Evolutionary conservation across 2,113 vertebrate species (phyloP), one percentile per base, ranked within the genome.

Genomic region (Hypomesus transpacificus): DNA sequence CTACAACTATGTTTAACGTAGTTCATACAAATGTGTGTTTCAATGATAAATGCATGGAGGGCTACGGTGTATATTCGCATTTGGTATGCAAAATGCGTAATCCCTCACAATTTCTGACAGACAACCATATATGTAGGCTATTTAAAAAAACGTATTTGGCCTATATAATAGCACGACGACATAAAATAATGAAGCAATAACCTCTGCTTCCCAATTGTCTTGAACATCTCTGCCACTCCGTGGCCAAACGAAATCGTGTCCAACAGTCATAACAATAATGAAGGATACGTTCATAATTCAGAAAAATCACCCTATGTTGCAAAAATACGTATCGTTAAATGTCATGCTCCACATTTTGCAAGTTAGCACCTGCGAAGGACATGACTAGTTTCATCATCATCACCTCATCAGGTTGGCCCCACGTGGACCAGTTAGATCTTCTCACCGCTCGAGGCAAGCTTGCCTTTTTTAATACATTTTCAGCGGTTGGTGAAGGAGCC

Each of bases 191-290:
- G 39, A 59, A 68, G 22, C 59, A 65, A 73, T 26, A 68, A 61
- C 16, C 77, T 63, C 28, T 63, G 72, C 81, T 83, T 81, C 9
- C 76, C 67, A 66, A 87, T 86, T 87, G 86, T 87, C 82, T 87
- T 85, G 89, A 91, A 90, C 89, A 87, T 89, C 89, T 93, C 90
- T 90, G 90, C 90, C 91, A 87, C 90, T 91, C 86, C 78, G 90
- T 91, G 90, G 92, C 87, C 90, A 86, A 89, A 80, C 53, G 80
- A 78, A 80, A 74, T 72, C 73, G 22, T 81, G 73, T 81, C 52
- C 57, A 66, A 26, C 67, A 63, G 70, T 75, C 69, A 54, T 58
- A 22, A 73, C 51, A 70, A 70, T 46, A 7, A 66, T 46, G 18
- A 21, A 39, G 34, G 2, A 69, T 11, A 16, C 52, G 58, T 64